Evolutionary conservation across 2,113 vertebrate species (phyloP).

Genomic region (Gadus chalcogrammus): DNA sequence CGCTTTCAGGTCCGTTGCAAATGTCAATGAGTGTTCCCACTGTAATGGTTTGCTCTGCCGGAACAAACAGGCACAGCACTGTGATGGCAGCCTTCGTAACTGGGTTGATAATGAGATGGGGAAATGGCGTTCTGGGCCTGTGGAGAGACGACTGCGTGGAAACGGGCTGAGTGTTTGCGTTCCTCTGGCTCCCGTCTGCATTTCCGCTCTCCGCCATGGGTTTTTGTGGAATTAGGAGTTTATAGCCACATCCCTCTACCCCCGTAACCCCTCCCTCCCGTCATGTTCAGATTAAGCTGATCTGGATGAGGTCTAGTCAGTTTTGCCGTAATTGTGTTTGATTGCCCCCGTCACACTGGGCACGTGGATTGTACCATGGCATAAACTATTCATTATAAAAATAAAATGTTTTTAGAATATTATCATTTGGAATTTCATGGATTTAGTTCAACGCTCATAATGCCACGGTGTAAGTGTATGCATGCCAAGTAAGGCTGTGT

Average conservation of each 20-base stretch:
- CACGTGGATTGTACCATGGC: slow-evolving; percentile 17
- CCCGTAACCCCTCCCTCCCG: neutral
- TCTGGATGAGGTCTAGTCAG: slow-evolving; percentile 5
- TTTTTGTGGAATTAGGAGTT: slow-evolving; percentile 16
- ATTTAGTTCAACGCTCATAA: too few species aligned
- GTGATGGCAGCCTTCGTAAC: slow-evolving; percentile 15
- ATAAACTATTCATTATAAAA: too few species aligned
- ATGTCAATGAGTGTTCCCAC: slow-evolving; percentile 17
- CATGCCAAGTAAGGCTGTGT: too few species aligned
- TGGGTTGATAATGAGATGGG: slow-evolving; percentile 10
- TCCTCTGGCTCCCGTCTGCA: neutral
- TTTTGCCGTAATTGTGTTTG: slow-evolving; percentile 20
- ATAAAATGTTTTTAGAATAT: too few species aligned
- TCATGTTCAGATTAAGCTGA: slow-evolving; percentile 26
- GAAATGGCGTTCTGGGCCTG: slow-evolving; percentile 4
- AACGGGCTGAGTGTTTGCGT: slow-evolving; percentile 24
- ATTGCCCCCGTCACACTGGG: neutral
- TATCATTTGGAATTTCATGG: too few species aligned
- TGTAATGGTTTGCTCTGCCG: slow-evolving; percentile 21
- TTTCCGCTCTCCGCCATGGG: slow-evolving; percentile 14
- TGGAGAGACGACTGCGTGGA: slow-evolving; percentile 16
- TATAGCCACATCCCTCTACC: slow-evolving; percentile 1
- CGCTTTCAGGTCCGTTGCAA: slow-evolving; percentile 2
- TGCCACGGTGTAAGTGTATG: too few species aligned
- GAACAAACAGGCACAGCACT: slow-evolving; percentile 17